Evolutionary conservation across 2,888 invertebrate genomes (phyloP).

Genomic region (Cylloceria caligata): DNA sequence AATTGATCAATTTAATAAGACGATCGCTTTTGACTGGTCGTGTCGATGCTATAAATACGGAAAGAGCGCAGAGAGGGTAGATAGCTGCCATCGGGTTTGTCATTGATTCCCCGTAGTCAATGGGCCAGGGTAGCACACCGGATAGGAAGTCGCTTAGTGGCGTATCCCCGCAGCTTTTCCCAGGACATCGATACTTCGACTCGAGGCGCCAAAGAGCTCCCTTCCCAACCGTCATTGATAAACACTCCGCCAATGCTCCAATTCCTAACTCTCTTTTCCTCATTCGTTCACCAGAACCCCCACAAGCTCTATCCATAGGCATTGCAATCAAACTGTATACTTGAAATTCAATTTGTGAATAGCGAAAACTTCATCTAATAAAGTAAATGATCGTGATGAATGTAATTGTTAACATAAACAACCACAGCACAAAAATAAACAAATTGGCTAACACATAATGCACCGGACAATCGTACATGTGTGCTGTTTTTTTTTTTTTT

Average conservation of each 20-base stretch:
- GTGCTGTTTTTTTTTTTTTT: too few species aligned
- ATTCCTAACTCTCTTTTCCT: not conserved
- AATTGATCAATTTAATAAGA: not conserved
- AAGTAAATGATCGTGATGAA: too few species aligned
- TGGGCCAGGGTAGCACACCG: slow-evolving; percentile 76
- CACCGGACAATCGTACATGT: too few species aligned
- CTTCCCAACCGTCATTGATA: not conserved
- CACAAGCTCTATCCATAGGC: not conserved
- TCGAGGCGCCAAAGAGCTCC: slow-evolving; percentile 35
- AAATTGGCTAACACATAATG: too few species aligned
- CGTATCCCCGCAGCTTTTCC: slow-evolving; percentile 65
- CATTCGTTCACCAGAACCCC: not conserved
- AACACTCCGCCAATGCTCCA: not conserved
- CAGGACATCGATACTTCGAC: slow-evolving; percentile 79
- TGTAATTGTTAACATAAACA: too few species aligned
- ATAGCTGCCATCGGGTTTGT: slow-evolving; percentile 75
- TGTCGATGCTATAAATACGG: slow-evolving; percentile 12
- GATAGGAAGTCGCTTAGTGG: slow-evolving; percentile 78
- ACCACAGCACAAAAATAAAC: too few species aligned
- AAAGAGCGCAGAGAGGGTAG: not conserved
- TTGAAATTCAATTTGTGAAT: too few species aligned
- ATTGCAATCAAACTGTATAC: not conserved
- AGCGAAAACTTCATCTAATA: too few species aligned
- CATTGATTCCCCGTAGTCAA: slow-evolving; percentile 79
- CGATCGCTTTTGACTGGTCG: not conserved